These are phyloP conservation scores for Trematocara variabile DNA, from an alignment of 2,113 vertebrate species.

Conservation along the genomic window DNA sequence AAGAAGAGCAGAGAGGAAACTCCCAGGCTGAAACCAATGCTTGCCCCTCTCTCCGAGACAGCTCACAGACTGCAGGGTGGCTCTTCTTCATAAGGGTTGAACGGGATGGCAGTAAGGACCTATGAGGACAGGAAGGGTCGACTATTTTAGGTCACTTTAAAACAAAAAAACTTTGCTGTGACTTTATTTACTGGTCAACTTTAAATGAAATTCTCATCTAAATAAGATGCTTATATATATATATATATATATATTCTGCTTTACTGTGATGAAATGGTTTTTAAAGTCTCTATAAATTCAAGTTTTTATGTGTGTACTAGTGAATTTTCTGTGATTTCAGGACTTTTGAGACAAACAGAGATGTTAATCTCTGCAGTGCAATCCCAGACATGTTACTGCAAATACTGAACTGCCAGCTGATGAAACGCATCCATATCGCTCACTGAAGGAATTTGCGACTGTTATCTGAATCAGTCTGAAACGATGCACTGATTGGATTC, in stretches of 20 bases:
- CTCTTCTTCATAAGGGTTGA: constrained; percentile 65
- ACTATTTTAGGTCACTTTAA: background rate
- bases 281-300: too few species aligned
- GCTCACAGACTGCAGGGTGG: constrained; percentile 42
- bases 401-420: background rate
- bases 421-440: rapidly evolving
- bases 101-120: constrained; percentile 53
- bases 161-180: background rate
- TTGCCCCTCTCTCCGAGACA: constrained; percentile 36
- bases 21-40: constrained; percentile 29
- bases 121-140: background rate
- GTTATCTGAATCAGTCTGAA: background rate
- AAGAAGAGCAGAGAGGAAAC: constrained; percentile 17
- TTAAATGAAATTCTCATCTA: too few species aligned
- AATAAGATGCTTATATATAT: too few species aligned
- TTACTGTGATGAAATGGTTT: too few species aligned
- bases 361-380: background rate
- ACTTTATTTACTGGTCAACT: background rate
- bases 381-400: background rate
- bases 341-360: background rate
- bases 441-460: background rate
- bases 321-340: background rate
- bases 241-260: too few species aligned
- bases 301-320: too few species aligned
- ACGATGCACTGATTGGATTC: background rate